Conservation (phyloP, 2,888 invertebrate genomes). For the Chalcosyrphus nemorum region DNA sequence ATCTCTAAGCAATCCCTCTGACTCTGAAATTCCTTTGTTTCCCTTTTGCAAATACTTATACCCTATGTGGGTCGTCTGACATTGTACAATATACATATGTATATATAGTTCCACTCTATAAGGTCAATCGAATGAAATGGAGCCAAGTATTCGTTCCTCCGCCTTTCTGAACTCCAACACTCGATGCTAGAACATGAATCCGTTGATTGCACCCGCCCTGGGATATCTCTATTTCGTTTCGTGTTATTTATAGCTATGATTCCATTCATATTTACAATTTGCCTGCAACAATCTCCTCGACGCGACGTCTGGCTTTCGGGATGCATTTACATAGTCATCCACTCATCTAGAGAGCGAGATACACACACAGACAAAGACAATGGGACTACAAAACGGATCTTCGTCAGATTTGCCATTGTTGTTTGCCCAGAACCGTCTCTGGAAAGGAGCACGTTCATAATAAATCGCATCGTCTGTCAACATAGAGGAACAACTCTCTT, state of each 20-base stretch:
- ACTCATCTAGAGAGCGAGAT: background rate
- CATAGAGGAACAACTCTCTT: constrained; percentile 3
- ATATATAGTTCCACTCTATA: constrained; percentile 35
- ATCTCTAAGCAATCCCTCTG: too few species aligned
- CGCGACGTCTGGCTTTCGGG: constrained; percentile 5
- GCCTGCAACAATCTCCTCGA: constrained; percentile 44
- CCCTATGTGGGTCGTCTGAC: constrained; percentile 44
- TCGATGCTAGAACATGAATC: background rate
- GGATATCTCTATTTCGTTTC: constrained; percentile 67
- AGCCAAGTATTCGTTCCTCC: background rate
- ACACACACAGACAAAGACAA: too few species aligned
- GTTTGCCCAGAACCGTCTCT: constrained; percentile 48
- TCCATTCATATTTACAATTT: constrained; percentile 70
- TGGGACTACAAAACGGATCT: constrained; percentile 63
- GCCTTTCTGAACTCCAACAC: background rate
- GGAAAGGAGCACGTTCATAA: constrained; percentile 61
- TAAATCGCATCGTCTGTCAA: constrained; percentile 62
- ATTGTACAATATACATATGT: constrained; percentile 21
- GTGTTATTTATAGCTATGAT: constrained; percentile 63
- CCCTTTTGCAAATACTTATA: constrained; percentile 27
- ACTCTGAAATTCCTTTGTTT: constrained; percentile 24
- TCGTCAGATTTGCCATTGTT: constrained; percentile 69
- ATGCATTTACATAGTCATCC: constrained; percentile 34
- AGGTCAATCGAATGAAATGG: constrained; percentile 56
- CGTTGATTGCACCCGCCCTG: constrained; percentile 57